Evolutionary conservation across 2,888 invertebrate genomes (phyloP).

Genomic region (Augiades crinisus): DNA sequence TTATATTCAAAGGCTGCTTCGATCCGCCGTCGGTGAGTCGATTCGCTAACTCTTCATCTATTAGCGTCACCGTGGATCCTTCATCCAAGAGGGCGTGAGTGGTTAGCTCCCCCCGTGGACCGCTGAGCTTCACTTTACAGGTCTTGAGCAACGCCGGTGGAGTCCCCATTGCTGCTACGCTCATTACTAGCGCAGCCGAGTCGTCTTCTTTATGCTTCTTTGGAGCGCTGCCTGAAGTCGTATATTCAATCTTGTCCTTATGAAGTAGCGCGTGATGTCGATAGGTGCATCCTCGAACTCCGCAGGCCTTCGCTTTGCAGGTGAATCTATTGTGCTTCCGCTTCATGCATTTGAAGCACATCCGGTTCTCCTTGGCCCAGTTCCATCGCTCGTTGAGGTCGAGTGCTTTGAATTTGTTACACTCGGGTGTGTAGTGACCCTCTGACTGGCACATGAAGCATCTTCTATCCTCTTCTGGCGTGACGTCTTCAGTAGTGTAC

Average conservation of each 20-base stretch:
- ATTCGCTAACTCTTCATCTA: conserved; percentile 17
- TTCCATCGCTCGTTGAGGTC: neutral
- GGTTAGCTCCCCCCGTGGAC: conserved; percentile 13
- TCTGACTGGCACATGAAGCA: neutral
- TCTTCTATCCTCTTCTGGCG: neutral
- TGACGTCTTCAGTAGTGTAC: neutral
- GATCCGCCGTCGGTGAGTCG: neutral
- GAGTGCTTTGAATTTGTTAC: neutral
- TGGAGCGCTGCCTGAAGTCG: neutral
- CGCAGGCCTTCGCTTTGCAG: neutral
- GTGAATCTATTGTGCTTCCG: neutral
- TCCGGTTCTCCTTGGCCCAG: neutral
- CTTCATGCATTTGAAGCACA: neutral
- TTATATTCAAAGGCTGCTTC: neutral
- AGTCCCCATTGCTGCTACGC: neutral
- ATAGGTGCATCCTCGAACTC: neutral
- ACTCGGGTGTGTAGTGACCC: neutral
- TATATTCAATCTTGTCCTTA: neutral
- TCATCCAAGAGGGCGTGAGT: conserved; percentile 29
- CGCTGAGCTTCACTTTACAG: conserved; percentile 2
- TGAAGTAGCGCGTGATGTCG: neutral
- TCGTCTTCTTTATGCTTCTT: neutral
- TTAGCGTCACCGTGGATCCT: conserved; percentile 25
- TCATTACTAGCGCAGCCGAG: neutral
- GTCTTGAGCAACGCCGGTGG: neutral